Evolutionary conservation across 30 jellyfish, hydroid and myxozoan genomes (phyloP).

Genomic region (Cassiopea xamachana): DNA sequence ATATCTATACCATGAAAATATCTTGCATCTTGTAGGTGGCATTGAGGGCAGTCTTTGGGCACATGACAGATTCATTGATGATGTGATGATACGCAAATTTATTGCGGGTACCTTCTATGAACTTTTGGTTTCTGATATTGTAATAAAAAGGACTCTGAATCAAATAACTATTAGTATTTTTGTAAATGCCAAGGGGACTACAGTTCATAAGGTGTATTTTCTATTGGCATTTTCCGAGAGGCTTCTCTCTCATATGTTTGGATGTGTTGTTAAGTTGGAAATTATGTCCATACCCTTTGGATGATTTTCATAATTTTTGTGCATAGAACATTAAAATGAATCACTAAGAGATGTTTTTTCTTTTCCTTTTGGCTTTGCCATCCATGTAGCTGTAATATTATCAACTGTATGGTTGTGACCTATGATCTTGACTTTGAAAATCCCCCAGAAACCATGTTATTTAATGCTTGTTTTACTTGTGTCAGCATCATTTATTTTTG

Average conservation of each 20-base stretch:
- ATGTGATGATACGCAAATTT: constrained; percentile 85
- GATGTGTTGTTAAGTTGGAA: constrained; percentile 89
- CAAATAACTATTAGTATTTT: constrained; percentile 77
- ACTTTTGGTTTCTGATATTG: constrained; percentile 75
- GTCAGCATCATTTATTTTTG: too few species aligned
- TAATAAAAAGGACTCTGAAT: constrained; percentile 86
- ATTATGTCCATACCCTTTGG: constrained; percentile 77
- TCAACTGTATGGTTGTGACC: too few species aligned
- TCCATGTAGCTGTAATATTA: too few species aligned
- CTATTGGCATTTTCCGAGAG: constrained; percentile 84
- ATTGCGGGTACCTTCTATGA: constrained; percentile 95
- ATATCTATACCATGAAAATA: background rate
- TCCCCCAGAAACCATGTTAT: too few species aligned
- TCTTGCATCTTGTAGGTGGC: constrained; percentile 75
- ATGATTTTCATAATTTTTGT: background rate
- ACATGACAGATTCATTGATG: constrained; percentile 90
- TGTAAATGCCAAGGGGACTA: constrained; percentile 80
- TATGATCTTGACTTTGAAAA: too few species aligned
- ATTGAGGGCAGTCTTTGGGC: constrained; percentile 96
- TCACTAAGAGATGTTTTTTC: too few species aligned
- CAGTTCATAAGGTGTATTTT: constrained; percentile 81
- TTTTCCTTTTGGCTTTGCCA: too few species aligned
- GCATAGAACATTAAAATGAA: too few species aligned
- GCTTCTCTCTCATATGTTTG: constrained; percentile 77
- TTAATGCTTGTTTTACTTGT: too few species aligned